Base-by-base conservation (phyloP, 2,888 invertebrate genomes). In the Lycaena phlaeas region DNA sequence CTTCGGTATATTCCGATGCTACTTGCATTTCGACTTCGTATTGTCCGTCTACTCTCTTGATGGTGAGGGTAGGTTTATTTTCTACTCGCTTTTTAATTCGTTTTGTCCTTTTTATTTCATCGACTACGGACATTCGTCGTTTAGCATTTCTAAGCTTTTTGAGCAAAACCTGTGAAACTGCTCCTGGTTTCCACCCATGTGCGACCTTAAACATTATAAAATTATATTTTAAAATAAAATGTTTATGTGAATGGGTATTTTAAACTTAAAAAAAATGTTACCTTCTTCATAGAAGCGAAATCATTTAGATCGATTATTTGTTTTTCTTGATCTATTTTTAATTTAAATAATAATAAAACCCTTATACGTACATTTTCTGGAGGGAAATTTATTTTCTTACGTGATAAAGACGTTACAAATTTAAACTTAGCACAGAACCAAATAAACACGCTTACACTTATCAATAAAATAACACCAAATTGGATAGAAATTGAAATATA, bases 121-220 rank as follows among this genome's bases (percentile, higher is more conserved):
- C 42, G 1, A 57, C 54, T 1, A 52, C 48, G 1, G 49, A 52
- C 10, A 52, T 58, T 22, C 45, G 45, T 7, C 40, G 41, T 50
- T 74, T 76, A 1, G 67, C 75, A 40, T 62, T 59, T 14, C 68
- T 71, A 4, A 81, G 51, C 45, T 64, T 61, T 17, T 57, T 57
- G 0, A 81, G 56, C 3, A 82, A 58, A 5, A 61, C 61, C 39
- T 71, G 75, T 0, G 77, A 68, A 41, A 82, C 68, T 1, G 81
- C 81, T 0, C 82, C 82, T 2, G 82, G 82, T 42, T 56, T 71
- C 82, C 82, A 84, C 18, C 74, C 75, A 25, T 56, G 53, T n/a
- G 53, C 47, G 2, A 68, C 58, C 77, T 81, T 36, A 27, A 46
- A 41, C 37, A 49, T 36, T n/a, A 25, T n/a, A 37, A 29, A 31